Evolutionary conservation across 2,113 vertebrate genomes (phyloP).

Genomic region (Macquaria ambigua): DNA sequence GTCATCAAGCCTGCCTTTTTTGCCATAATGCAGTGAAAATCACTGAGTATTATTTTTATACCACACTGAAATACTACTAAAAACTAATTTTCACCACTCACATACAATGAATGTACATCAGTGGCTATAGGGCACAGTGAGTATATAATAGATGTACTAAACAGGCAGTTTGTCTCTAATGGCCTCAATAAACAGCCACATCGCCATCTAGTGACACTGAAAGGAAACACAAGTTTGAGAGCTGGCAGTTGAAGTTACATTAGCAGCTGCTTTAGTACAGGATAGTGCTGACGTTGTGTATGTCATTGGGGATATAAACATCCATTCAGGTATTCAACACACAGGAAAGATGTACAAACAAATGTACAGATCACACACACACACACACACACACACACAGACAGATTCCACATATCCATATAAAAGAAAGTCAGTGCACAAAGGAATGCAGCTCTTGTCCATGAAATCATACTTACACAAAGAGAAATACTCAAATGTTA

Average conservation of each 20-base stretch:
- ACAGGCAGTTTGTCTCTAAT: slow-evolving; percentile 39
- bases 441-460: neutral
- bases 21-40: slow-evolving; percentile 28
- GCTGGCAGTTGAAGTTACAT: slow-evolving; percentile 44
- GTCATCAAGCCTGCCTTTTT: slow-evolving; percentile 33
- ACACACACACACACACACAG: slow-evolving; percentile 5
- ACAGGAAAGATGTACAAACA: slow-evolving; percentile 51
- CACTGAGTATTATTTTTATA: slow-evolving; percentile 4
- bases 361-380: slow-evolving; percentile 21
- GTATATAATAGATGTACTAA: slow-evolving; percentile 52
- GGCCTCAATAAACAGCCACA: slow-evolving; percentile 53
- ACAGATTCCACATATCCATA: slow-evolving; percentile 3
- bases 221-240: neutral
- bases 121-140: slow-evolving; percentile 45
- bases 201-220: slow-evolving; percentile 73
- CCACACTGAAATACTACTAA: neutral
- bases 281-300: slow-evolving; percentile 68
- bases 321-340: slow-evolving; percentile 51
- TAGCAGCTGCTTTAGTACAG: slow-evolving; percentile 51
- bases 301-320: slow-evolving; percentile 70
- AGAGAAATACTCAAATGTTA: neutral
- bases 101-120: slow-evolving; percentile 41
- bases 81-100: slow-evolving; percentile 38
- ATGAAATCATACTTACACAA: neutral
- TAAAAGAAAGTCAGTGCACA: neutral